Evolutionary conservation across 2,797 vertebrate species (phyloP).

Genomic region (Labroides dimidiatus): DNA sequence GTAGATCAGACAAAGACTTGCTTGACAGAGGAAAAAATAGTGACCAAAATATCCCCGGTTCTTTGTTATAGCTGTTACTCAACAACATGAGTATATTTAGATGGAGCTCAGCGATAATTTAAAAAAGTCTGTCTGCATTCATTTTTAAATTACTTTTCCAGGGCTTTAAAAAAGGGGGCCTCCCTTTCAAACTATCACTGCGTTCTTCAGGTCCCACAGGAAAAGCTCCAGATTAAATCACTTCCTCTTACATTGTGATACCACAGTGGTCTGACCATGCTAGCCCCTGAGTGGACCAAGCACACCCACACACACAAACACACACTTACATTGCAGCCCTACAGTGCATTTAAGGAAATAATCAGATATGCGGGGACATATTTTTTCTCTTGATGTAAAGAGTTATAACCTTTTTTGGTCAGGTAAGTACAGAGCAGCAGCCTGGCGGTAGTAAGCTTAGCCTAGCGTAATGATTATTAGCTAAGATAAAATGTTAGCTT

Average conservation of each 20-base stretch:
- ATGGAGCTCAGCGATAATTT: slow-evolving; percentile 8
- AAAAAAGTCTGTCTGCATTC: slow-evolving; percentile 18
- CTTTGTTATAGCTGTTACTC: neutral
- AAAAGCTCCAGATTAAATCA: slow-evolving; percentile 71
- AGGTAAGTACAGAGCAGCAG: neutral
- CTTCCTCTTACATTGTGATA: slow-evolving; percentile 75
- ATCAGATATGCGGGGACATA: neutral
- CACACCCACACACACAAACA: slow-evolving; percentile 10
- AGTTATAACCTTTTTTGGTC: slow-evolving; percentile 3
- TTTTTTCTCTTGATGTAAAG: neutral
- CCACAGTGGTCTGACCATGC: slow-evolving; percentile 31
- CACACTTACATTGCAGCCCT: slow-evolving; percentile 1
- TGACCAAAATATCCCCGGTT: slow-evolving; percentile 1
- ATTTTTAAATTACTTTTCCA: slow-evolving; percentile 13
- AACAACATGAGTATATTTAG: neutral
- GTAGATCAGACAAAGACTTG: slow-evolving; percentile 7
- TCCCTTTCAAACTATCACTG: slow-evolving; percentile 47
- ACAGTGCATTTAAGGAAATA: slow-evolving; percentile 2
- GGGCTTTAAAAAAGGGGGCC: slow-evolving; percentile 6
- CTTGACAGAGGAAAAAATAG: neutral
- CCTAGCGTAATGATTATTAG: neutral
- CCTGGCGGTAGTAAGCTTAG: neutral
- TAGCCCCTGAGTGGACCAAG: slow-evolving; percentile 22
- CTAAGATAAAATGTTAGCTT: neutral
- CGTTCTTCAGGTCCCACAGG: slow-evolving; percentile 72